Conservation (phyloP, 2,113 vertebrate species). For the Corythoichthys haematopterus region DNA sequence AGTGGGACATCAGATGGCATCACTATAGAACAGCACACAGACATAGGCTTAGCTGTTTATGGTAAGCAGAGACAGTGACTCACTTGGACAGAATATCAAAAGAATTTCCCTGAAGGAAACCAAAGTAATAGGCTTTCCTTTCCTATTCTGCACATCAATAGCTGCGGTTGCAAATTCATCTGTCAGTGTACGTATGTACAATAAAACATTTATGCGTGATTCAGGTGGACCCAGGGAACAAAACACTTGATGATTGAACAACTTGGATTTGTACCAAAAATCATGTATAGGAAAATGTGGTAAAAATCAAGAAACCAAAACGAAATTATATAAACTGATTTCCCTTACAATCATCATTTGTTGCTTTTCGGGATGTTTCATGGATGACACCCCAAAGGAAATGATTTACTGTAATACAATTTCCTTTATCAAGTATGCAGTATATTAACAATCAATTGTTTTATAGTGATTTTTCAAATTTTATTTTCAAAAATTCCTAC, state of each 20-base stretch:
- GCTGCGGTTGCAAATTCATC: constrained; percentile 21
- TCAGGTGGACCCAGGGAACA: neutral
- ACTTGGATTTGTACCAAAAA: neutral
- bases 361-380: no score
- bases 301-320: neutral
- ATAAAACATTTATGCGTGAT: constrained; percentile 20
- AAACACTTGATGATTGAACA: neutral
- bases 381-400: no score
- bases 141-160: constrained; percentile 42
- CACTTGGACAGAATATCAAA: constrained; percentile 7
- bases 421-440: no score
- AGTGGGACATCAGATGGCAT: constrained; percentile 5
- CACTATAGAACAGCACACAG: neutral
- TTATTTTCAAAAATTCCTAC: no score
- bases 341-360: neutral
- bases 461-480: no score
- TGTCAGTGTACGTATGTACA: constrained; percentile 51
- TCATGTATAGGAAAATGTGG: neutral
- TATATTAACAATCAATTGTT: no score
- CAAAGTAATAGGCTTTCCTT: constrained; percentile 24
- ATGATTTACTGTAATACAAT: no score
- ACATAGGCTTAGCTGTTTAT: constrained; percentile 1
- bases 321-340: neutral
- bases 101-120: constrained; percentile 20
- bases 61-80: neutral